Evolutionary conservation across 2,113 vertebrate genomes (phyloP).

Genomic region (Meleagris gallopavo): DNA sequence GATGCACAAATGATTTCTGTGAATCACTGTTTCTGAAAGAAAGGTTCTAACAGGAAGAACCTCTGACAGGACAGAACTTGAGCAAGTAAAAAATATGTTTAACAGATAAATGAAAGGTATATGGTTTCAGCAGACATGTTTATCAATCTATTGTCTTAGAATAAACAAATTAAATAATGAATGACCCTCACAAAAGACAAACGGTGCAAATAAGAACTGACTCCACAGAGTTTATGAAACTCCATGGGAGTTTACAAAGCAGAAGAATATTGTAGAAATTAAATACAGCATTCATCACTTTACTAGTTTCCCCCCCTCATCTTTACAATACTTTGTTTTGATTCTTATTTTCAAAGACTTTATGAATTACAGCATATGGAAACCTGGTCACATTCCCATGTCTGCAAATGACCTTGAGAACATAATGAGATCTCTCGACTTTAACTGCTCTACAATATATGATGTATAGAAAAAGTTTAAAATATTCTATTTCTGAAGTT

Average conservation of each 20-base stretch:
- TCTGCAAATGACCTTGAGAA: neutral
- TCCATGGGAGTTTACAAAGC: neutral
- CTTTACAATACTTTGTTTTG: neutral
- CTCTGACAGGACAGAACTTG: slow-evolving; percentile 58
- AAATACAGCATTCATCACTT: neutral
- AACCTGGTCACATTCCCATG: neutral
- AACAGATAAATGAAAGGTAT: slow-evolving; percentile 51
- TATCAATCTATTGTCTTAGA: slow-evolving; percentile 56
- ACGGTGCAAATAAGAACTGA: neutral
- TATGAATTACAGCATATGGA: neutral
- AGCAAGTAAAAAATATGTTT: slow-evolving; percentile 66
- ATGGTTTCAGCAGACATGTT: slow-evolving; percentile 62
- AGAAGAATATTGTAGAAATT: neutral
- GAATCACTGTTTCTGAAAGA: slow-evolving; percentile 65
- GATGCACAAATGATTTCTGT: slow-evolving; percentile 55
- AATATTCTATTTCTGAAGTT: neutral
- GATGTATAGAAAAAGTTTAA: neutral
- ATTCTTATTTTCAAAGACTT: neutral
- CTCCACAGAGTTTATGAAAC: neutral
- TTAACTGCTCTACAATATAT: neutral
- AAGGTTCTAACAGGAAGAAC: slow-evolving; percentile 66
- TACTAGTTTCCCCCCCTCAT: neutral
- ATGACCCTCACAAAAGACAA: neutral
- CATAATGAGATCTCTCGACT: neutral
- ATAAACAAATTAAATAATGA: slow-evolving; percentile 49